Evolutionary conservation across 2,113 vertebrate genomes (phyloP).

Genomic region (Chauna torquata): DNA sequence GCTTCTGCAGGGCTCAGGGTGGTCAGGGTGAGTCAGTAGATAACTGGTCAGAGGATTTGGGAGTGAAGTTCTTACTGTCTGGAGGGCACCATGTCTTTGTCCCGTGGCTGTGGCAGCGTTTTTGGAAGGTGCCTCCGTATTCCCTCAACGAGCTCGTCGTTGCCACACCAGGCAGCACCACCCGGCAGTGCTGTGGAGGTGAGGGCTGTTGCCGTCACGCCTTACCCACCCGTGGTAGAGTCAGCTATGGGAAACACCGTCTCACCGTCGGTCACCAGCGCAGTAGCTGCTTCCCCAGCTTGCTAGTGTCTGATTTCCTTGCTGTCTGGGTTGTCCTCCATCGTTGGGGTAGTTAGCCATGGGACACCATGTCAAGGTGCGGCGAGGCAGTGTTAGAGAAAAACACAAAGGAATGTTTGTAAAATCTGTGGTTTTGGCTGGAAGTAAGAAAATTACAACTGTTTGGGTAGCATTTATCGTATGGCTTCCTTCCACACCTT

Average conservation of each 20-base stretch:
- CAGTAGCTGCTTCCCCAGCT: accelerated
- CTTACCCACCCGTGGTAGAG: accelerated
- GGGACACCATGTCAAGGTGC: accelerated
- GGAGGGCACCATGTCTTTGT: background rate
- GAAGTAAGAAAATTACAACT: background rate
- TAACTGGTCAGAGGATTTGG: too few relatives aligned
- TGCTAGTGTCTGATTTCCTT: too few relatives aligned
- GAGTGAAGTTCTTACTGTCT: background rate
- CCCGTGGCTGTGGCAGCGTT: too few relatives aligned
- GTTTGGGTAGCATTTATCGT: background rate
- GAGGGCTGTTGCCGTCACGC: accelerated
- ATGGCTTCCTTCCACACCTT: background rate
- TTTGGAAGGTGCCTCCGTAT: too few relatives aligned
- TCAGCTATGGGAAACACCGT: accelerated
- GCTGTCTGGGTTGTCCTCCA: background rate
- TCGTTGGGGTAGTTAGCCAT: accelerated
- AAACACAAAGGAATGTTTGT: accelerated
- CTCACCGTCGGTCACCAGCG: too few relatives aligned
- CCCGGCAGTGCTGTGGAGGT: accelerated
- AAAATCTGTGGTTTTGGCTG: accelerated
- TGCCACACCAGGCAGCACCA: background rate
- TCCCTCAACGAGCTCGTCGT: accelerated
- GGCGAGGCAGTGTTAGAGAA: accelerated
- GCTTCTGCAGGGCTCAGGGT: accelerated
- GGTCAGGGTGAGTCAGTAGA: accelerated